These are phyloP conservation scores for Odobenus rosmarus DNA, from an alignment of 2,113 vertebrate species.

Conservation along the genomic window DNA sequence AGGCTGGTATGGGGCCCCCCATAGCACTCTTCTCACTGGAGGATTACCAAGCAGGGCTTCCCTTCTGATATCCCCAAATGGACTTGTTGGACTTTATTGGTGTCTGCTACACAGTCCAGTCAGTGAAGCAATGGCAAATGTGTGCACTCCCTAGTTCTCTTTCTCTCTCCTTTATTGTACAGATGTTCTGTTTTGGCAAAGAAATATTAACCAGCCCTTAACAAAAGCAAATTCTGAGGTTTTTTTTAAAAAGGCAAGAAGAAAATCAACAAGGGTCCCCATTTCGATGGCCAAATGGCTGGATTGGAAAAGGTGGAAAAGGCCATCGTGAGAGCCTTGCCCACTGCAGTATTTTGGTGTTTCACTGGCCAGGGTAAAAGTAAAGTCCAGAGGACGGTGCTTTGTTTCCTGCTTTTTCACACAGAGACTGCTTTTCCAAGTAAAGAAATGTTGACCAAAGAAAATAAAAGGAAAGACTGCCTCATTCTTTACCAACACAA, in stretches of 20 bases:
- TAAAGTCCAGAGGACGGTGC: background rate
- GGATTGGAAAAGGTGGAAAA: background rate
- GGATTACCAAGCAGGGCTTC: background rate
- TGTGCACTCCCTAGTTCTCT: background rate
- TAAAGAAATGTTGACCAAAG: conserved; percentile 74
- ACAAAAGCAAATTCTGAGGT: background rate
- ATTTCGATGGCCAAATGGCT: background rate
- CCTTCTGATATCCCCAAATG: background rate
- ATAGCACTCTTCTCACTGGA: background rate
- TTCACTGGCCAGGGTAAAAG: conserved; percentile 33
- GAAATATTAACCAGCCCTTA: background rate
- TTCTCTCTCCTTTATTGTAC: background rate
- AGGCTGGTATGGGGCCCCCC: no score
- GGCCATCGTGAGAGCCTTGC: background rate
- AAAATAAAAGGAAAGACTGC: conserved; percentile 49
- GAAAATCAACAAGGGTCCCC: background rate
- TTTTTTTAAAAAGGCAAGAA: background rate
- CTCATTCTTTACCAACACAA: conserved; percentile 59
- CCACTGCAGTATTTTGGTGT: background rate
- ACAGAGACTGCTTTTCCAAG: conserved; percentile 56
- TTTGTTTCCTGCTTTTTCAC: conserved; percentile 66
- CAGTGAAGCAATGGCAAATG: background rate
- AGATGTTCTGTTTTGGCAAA: conserved; percentile 29
- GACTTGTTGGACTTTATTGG: background rate
- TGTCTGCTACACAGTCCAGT: background rate